Evolutionary conservation across 2,888 invertebrate genomes (phyloP).

Genomic region (Leptopterna dolabrata): DNA sequence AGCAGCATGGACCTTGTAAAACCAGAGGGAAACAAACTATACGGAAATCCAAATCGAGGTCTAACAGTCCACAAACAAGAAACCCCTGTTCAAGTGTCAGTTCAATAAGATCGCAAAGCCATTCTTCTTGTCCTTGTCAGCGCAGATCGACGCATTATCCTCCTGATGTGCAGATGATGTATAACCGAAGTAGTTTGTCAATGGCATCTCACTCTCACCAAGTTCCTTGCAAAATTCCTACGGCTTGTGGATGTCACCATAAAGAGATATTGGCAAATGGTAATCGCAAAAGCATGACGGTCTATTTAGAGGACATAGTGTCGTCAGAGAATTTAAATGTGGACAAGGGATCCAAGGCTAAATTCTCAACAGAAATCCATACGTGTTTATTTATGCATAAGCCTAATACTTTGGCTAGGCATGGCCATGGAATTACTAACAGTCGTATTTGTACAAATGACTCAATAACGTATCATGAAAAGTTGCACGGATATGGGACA

Average conservation of each 20-base stretch:
- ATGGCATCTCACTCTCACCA: not conserved
- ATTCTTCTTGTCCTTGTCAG: too few species aligned
- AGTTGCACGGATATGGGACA: not conserved
- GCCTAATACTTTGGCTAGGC: not conserved
- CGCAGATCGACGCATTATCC: not conserved
- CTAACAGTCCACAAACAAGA: not conserved
- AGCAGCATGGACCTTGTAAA: too few species aligned
- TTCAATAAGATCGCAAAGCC: too few species aligned
- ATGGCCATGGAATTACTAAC: not conserved
- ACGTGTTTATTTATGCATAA: not conserved
- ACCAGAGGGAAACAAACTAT: too few species aligned
- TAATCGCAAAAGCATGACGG: not conserved
- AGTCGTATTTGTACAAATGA: not conserved
- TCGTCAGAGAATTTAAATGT: not conserved
- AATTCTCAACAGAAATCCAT: not conserved
- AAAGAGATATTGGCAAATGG: too few species aligned
- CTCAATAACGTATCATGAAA: not conserved
- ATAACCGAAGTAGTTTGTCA: not conserved
- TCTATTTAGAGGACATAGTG: not conserved
- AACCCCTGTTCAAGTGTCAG: too few species aligned
- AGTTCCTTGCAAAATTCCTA: too few species aligned
- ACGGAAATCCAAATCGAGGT: too few species aligned
- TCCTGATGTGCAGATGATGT: not conserved
- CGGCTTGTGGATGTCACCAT: too few species aligned
- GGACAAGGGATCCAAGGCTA: not conserved